phyloP scores from a whole-genome alignment of 37 sponge, comb jelly and placozoan species.

The Chondrosia reniformis region DNA sequence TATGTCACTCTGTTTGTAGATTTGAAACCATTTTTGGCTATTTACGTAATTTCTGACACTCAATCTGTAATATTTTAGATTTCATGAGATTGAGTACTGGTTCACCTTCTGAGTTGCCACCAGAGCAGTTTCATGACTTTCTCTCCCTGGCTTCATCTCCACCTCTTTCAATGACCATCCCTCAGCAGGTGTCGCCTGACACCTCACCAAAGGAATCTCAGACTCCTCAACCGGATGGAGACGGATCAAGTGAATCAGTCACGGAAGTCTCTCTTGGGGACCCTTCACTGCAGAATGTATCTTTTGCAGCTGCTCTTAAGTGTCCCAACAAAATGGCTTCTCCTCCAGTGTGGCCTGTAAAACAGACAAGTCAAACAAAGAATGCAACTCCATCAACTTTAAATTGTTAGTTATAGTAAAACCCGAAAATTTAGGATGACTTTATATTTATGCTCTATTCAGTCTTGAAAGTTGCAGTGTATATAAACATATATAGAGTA shows the following conservation, averaged over 20 bases:
- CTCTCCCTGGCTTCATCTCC: slow-evolving; percentile 66
- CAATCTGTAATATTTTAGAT: too few relatives aligned
- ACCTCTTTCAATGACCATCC: slow-evolving; percentile 18
- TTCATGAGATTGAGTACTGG: background rate
- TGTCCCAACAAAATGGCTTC: background rate
- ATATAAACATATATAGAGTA: too few relatives aligned
- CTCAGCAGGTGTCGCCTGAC: background rate
- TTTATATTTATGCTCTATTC: too few relatives aligned
- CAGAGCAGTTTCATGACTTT: slow-evolving; percentile 55
- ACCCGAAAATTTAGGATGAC: too few relatives aligned
- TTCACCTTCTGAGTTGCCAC: slow-evolving; percentile 32
- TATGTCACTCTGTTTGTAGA: background rate
- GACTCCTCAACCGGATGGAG: background rate
- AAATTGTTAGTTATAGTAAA: too few relatives aligned
- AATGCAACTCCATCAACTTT: too few relatives aligned
- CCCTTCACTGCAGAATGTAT: background rate
- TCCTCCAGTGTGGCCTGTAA: slow-evolving; percentile 9
- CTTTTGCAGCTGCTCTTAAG: slow-evolving; percentile 19
- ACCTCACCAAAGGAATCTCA: background rate
- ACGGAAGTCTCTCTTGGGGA: background rate
- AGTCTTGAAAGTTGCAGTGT: too few relatives aligned
- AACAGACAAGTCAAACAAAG: too few relatives aligned
- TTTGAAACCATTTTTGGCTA: too few relatives aligned
- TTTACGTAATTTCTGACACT: too few relatives aligned
- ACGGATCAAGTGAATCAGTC: background rate